Conservation (phyloP, 2,113 vertebrate species). For the Strix uralensis region DNA sequence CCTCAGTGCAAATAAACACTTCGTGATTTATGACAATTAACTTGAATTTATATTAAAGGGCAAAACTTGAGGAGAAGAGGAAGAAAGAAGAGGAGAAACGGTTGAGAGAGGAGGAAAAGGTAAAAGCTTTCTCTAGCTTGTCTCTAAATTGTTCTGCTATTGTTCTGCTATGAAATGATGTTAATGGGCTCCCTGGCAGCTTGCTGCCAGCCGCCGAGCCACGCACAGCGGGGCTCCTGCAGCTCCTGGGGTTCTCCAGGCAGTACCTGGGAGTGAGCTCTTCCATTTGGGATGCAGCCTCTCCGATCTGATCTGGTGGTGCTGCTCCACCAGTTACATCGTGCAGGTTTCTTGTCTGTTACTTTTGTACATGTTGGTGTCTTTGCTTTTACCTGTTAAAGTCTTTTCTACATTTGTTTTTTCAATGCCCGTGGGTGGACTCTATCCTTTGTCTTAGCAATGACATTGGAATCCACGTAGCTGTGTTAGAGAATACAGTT, state of each 20-base stretch:
- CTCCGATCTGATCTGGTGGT: background rate
- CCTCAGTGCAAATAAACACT: background rate
- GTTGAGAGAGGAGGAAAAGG: slow-evolving; percentile 93
- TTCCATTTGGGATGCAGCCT: background rate
- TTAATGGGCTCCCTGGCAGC: background rate
- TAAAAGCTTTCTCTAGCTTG: slow-evolving; percentile 16
- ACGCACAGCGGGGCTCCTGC: fast-evolving
- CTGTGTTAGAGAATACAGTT: fast-evolving
- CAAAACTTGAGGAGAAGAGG: slow-evolving; percentile 93
- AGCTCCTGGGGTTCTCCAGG: background rate
- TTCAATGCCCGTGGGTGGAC: fast-evolving
- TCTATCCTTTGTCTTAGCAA: background rate
- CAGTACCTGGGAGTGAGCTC: background rate
- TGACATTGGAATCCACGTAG: background rate
- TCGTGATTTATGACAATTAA: background rate
- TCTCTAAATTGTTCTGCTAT: background rate
- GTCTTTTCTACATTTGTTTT: background rate
- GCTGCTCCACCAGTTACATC: background rate
- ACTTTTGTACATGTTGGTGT: fast-evolving
- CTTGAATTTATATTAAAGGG: slow-evolving; percentile 70
- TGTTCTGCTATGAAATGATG: background rate
- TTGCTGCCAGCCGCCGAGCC: fast-evolving
- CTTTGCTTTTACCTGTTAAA: background rate
- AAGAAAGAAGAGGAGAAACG: slow-evolving; percentile 97
- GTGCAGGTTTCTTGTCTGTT: background rate